phyloP scores from a whole-genome alignment of 2,888 invertebrate species.

The Xylota sylvarum region DNA sequence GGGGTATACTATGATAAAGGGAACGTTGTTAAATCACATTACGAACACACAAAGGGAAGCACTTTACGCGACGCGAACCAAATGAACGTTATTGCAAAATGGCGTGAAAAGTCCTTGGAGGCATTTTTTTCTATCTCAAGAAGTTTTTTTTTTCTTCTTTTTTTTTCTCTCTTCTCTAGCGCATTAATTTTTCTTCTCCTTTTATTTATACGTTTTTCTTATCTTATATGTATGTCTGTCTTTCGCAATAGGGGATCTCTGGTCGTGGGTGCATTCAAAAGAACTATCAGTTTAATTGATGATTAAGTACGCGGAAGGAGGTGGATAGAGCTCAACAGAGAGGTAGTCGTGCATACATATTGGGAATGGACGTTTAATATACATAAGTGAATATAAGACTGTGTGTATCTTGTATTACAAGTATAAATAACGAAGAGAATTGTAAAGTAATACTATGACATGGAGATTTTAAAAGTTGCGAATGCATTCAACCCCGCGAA shows the following conservation, averaged over 20 bases:
- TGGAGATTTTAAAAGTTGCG: no score
- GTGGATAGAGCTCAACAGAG: no score
- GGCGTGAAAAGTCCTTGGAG: constrained; percentile 44
- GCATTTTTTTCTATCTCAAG: constrained; percentile 10
- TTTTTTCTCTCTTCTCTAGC: not conserved
- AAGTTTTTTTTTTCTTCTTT: not conserved
- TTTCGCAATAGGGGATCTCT: not conserved
- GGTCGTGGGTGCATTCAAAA: constrained; percentile 7
- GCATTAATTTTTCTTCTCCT: constrained; percentile 5
- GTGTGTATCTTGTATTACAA: no score
- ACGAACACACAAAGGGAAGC: constrained; percentile 76
- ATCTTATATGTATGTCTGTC: not conserved
- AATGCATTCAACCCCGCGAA: no score
- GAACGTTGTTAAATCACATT: constrained; percentile 73
- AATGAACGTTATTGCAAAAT: constrained; percentile 55
- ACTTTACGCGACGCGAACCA: constrained; percentile 72
- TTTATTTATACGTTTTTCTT: not conserved
- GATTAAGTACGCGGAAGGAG: not conserved
- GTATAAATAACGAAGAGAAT: no score
- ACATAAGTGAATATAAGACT: no score
- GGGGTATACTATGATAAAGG: constrained; percentile 24
- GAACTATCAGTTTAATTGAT: constrained; percentile 16
- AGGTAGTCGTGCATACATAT: no score
- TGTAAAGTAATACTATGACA: no score
- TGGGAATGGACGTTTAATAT: no score